Evolutionary conservation across 1,140 invertebrate species (phyloP), one percentile per base, ranked within the genome.

Genomic region (Dolichoris vasculosae): DNA sequence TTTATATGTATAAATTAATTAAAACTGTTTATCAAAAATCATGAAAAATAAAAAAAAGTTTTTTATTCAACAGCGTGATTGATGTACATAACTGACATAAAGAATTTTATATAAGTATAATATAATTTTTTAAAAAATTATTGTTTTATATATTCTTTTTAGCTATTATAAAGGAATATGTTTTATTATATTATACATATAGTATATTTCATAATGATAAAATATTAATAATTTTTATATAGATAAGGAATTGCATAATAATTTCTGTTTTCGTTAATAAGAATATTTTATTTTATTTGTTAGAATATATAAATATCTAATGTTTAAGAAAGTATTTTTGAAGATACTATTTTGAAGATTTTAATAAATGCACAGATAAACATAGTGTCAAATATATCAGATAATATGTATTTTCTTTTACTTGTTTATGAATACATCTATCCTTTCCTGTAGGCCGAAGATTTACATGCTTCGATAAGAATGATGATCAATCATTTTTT

Each of bases 401-500:
- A 26, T 43, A n/a, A n/a, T n/a, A 17, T 43, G 30, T 0, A 13
- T 43, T 73, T 40, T n/a, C 2, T 23, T 43, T 23, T 43, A 30
- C 11, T 40, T 3, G 38, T 13, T n/a, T 43, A 4, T 40, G n/a
- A 23, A 26, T 3, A 8, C 67, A 38, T 20, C 17, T n/a, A 7
- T 13, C 20, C 40, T 32, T 73, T 43, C 23, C 8, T 7, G 40
- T 30, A 0, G 51, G 48, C 13, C 35, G 7, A 80, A 67, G 59
- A 80, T 67, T 64, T 64, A 67, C 35, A 64, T 9, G 13, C 20
- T 43, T 7, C 11, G 17, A 46, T 30, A 64, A 2, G 32, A 82
- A 46, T 26, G 51, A 40, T 9, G n/a, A 82, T 82, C 67, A 83
- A 83, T 83, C 69, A 83, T 59, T 59, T 46, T 26, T 38, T 83